These are phyloP conservation scores for Sinella curviseta DNA, from an alignment of 1,140 invertebrate genomes.

Conservation along the genomic window DNA sequence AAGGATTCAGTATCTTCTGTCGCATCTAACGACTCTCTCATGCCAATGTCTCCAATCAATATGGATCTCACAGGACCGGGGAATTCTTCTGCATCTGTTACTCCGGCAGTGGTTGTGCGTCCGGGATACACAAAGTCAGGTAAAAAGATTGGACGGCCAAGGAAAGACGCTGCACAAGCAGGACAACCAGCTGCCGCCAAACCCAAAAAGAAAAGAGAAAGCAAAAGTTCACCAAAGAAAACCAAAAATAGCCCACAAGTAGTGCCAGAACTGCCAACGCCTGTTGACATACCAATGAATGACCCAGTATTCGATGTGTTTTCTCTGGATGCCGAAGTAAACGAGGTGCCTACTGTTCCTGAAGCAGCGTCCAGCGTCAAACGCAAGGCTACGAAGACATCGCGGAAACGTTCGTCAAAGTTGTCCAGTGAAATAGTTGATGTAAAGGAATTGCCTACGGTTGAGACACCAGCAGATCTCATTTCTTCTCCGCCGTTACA, in stretches of 20 bases:
- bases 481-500: background rate
- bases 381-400: no score
- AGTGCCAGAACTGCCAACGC: no score
- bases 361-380: no score
- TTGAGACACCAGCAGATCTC: background rate
- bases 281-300: no score
- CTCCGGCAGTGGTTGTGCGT: background rate
- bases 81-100: background rate
- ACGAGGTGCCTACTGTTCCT: no score
- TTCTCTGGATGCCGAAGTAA: background rate
- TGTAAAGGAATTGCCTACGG: no score
- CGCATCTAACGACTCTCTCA: background rate
- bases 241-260: no score
- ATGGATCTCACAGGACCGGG: background rate
- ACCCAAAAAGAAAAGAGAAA: background rate
- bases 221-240: background rate
- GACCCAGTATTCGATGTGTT: no score
- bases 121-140: constrained; percentile 9
- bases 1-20: no score
- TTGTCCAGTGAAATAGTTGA: no score
- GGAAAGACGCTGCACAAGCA: background rate
- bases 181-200: background rate
- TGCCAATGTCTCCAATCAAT: background rate
- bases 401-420: no score
- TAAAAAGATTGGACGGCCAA: background rate